These are phyloP conservation scores for Dasyornis broadbenti DNA, from an alignment of 2,113 vertebrate species.

Conservation along the genomic window DNA sequence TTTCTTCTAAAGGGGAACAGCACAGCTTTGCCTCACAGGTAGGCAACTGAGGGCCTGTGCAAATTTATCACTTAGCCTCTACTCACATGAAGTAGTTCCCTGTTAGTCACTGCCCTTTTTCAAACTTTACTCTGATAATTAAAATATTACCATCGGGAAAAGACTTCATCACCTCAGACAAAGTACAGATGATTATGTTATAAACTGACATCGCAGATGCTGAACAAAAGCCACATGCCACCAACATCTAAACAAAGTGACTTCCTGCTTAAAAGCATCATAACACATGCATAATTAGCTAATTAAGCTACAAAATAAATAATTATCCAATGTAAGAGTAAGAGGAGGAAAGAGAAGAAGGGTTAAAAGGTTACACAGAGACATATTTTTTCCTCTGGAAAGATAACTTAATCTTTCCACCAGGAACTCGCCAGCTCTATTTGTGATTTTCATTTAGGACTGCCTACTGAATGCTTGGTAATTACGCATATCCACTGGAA, in stretches of 20 bases:
- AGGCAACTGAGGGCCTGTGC: not conserved
- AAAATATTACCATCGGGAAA: conserved; percentile 1
- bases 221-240: conserved; percentile 36
- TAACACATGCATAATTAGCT: conserved; percentile 59
- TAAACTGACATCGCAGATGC: conserved; percentile 28
- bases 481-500: not conserved
- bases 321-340: conserved; percentile 48
- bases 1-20: not conserved
- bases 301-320: conserved; percentile 70
- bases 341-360: conserved; percentile 23
- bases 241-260: conserved; percentile 55
- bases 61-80: not conserved
- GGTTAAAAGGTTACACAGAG: conserved; percentile 35
- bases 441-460: conserved; percentile 14
- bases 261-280: conserved; percentile 55
- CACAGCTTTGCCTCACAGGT: not conserved
- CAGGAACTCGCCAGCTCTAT: not conserved
- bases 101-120: not conserved
- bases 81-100: not conserved
- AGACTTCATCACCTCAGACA: not conserved
- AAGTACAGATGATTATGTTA: conserved; percentile 30
- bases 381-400: not conserved
- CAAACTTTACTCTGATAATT: not conserved
- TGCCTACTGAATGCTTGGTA: not conserved
- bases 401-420: not conserved